Evolutionary conservation across 2,797 vertebrate species (phyloP).

Genomic region (Chrosomus eos): DNA sequence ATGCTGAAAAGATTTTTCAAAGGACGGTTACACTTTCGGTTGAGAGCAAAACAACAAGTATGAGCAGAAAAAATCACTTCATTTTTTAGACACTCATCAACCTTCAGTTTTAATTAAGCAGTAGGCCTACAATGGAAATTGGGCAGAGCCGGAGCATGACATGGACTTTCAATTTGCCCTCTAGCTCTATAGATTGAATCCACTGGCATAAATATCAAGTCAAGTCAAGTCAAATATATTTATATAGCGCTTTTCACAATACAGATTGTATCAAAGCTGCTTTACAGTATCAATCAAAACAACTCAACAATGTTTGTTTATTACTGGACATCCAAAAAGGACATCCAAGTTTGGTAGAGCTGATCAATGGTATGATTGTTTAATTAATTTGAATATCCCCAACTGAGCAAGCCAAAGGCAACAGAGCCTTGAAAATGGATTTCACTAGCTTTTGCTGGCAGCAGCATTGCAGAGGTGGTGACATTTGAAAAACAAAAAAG

Average conservation of each 20-base stretch:
- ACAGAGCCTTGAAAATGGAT: background rate
- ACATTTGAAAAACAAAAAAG: conserved; percentile 6
- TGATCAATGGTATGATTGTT: too few species aligned
- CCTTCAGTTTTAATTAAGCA: conserved; percentile 10
- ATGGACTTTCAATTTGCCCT: background rate
- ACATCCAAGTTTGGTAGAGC: too few species aligned
- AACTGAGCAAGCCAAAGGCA: too few species aligned
- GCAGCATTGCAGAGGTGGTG: background rate
- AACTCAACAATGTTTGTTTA: too few species aligned
- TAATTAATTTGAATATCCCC: too few species aligned
- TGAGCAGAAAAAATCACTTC: background rate
- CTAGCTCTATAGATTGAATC: conserved; percentile 13
- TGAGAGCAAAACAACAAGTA: background rate
- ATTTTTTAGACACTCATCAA: background rate
- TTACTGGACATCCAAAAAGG: too few species aligned
- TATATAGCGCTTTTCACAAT: too few species aligned
- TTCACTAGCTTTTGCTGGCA: conserved; percentile 10
- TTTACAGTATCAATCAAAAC: too few species aligned
- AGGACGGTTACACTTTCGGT: background rate
- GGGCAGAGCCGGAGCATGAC: too few species aligned
- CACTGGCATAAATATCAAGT: background rate
- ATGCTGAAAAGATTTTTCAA: background rate
- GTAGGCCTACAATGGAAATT: background rate
- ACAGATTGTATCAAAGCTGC: too few species aligned
- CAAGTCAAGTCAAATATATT: too few species aligned